These are phyloP conservation scores for Cryptoblepharus egeriae DNA, from an alignment of 2,797 vertebrate species.

Conservation along the genomic window DNA sequence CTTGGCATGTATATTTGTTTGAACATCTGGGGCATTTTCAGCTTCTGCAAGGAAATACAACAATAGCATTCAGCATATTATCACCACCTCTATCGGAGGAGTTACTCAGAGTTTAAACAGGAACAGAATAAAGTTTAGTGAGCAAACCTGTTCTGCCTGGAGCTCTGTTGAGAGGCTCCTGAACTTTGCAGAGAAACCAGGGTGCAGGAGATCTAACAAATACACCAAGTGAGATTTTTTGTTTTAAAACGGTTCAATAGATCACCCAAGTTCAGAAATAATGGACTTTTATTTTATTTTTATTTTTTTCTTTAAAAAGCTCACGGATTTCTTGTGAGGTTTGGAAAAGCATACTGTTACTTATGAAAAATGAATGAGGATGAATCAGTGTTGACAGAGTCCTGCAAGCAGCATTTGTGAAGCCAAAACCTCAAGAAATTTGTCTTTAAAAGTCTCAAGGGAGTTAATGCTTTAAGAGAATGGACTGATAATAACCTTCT, in stretches of 20 bases:
- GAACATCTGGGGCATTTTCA: constrained; percentile 67
- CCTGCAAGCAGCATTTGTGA: not conserved
- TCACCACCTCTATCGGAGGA: constrained; percentile 39
- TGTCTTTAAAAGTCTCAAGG: not conserved
- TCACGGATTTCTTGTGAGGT: not conserved
- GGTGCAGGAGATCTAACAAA: not conserved
- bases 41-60: constrained; percentile 55
- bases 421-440: constrained; percentile 29
- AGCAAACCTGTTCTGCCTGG: not conserved
- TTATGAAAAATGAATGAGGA: constrained; percentile 47
- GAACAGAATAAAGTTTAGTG: constrained; percentile 58
- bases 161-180: constrained; percentile 4
- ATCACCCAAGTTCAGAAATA: constrained; percentile 19
- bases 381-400: constrained; percentile 11
- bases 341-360: constrained; percentile 31
- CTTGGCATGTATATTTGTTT: constrained; percentile 67
- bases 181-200: constrained; percentile 11
- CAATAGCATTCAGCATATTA: constrained; percentile 49
- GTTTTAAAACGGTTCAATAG: constrained; percentile 14
- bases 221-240: not conserved
- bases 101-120: constrained; percentile 62
- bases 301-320: not conserved
- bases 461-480: constrained; percentile 2
- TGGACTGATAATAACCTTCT: not conserved
- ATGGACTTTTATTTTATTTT: not conserved